A percentile compares a stretch with the other conserved stretches of the same genome.
These are phyloP conservation scores for Heliconius hewitsoni DNA, from an alignment of 1,140 invertebrate species.

Conservation along the genomic window DNA sequence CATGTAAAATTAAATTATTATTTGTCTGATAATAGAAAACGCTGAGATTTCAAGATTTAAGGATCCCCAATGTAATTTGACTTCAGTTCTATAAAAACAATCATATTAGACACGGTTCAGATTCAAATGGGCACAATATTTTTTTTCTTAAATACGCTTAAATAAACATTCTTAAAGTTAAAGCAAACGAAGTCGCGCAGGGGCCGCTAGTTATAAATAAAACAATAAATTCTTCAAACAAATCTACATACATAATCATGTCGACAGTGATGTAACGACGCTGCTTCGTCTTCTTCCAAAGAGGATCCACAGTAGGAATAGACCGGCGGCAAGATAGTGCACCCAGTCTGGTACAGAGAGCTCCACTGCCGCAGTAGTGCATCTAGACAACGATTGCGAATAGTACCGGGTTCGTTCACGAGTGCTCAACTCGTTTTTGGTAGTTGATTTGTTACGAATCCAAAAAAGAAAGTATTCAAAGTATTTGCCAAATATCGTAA, in stretches of 20 bases:
- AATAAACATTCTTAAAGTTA: too few relatives aligned
- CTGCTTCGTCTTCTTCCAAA: slow-evolving; percentile 61
- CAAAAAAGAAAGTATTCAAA: neutral
- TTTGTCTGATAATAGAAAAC: too few relatives aligned
- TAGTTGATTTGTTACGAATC: slow-evolving; percentile 25
- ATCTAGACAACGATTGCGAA: slow-evolving; percentile 54
- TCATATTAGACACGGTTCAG: too few relatives aligned
- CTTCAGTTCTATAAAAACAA: too few relatives aligned
- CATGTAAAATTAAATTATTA: too few relatives aligned
- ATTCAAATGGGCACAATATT: too few relatives aligned
- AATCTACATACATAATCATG: slow-evolving; percentile 66
- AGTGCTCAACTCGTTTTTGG: slow-evolving; percentile 42
- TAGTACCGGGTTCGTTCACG: slow-evolving; percentile 28
- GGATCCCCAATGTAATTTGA: too few relatives aligned
- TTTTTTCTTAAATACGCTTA: too few relatives aligned
- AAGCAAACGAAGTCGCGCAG: too few relatives aligned
- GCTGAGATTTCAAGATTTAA: too few relatives aligned
- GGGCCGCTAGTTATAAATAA: neutral
- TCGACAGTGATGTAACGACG: slow-evolving; percentile 44
- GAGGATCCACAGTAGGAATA: slow-evolving; percentile 69
- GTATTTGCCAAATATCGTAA: neutral
- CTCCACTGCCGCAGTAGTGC: slow-evolving; percentile 72
- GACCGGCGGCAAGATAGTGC: slow-evolving; percentile 64
- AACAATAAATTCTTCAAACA: neutral
- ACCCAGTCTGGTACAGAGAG: slow-evolving; percentile 71